A percentile compares a stretch with the other conserved stretches of the same genome.
Conservation (phyloP, 2,888 invertebrate genomes). For the Nomada ruficornis region DNA sequence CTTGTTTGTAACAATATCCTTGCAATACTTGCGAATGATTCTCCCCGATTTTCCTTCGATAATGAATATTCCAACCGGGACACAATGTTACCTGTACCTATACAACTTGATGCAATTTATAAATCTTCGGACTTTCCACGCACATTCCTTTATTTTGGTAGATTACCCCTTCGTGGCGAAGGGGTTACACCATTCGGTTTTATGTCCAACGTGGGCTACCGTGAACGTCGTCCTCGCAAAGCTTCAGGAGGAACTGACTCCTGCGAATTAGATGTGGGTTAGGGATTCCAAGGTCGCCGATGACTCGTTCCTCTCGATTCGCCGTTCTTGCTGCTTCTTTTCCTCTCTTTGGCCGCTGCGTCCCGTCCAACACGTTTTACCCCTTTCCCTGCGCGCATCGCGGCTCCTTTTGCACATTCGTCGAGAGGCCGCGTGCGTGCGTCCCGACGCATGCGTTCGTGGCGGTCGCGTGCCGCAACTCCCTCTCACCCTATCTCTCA, state of each 20-base stretch:
- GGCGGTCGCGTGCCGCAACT: slow-evolving; percentile 76
- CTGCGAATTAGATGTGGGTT: slow-evolving; percentile 73
- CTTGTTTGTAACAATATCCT: no score
- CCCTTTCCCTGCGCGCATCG: slow-evolving; percentile 13
- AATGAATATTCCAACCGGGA: no score
- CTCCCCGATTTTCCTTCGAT: no score
- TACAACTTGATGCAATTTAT: no score
- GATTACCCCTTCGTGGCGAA: no score
- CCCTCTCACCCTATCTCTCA: slow-evolving; percentile 36
- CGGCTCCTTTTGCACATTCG: slow-evolving; percentile 33
- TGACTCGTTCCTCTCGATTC: slow-evolving; percentile 46
- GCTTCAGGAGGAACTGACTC: background rate
- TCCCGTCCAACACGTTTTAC: slow-evolving; percentile 52
- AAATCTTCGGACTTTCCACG: no score
- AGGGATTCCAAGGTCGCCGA: slow-evolving; percentile 71
- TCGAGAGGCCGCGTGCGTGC: slow-evolving; percentile 46
- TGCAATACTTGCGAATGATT: no score
- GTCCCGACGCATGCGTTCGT: slow-evolving; percentile 55
- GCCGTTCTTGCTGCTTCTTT: slow-evolving; percentile 50
- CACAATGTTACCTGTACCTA: no score
- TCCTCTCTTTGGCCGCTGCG: slow-evolving; percentile 47
- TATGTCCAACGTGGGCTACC: no score
- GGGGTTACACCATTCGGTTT: no score
- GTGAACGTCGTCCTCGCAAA: no score
- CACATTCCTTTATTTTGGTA: no score